Evolutionary conservation across 2,888 invertebrate genomes (phyloP).

Genomic region (Palloptera scutellata): DNA sequence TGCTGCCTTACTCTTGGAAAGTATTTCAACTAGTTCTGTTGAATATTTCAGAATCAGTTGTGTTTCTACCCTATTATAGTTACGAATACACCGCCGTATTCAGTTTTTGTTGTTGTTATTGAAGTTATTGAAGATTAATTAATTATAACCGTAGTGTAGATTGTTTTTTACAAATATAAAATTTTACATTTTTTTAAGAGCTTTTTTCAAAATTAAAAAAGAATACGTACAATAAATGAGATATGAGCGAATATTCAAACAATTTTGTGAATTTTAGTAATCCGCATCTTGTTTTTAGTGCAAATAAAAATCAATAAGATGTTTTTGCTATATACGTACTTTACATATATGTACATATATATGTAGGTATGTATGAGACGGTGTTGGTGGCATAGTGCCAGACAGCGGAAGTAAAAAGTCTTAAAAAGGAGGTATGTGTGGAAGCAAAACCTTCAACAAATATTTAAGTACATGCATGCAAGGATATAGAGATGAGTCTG

Average conservation of each 20-base stretch:
- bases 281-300: neutral
- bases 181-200: constrained; percentile 13
- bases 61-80: constrained; percentile 12
- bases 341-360: too few relatives aligned
- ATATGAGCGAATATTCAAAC: too few relatives aligned
- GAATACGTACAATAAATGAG: too few relatives aligned
- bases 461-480: too few relatives aligned
- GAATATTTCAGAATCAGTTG: constrained; percentile 8
- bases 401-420: constrained; percentile 14
- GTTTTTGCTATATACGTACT: constrained; percentile 1
- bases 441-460: too few relatives aligned
- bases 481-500: too few relatives aligned
- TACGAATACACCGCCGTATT: too few relatives aligned
- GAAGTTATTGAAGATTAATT: neutral
- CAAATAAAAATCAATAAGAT: constrained; percentile 20
- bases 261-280: too few relatives aligned
- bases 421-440: constrained; percentile 17
- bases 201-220: too few relatives aligned
- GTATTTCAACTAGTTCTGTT: too few relatives aligned
- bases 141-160: constrained; percentile 1
- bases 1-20: too few relatives aligned
- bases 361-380: neutral
- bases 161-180: neutral
- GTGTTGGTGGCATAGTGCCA: constrained; percentile 22
- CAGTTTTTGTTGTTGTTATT: neutral